Evolutionary conservation across 2,797 vertebrate genomes (phyloP).

Genomic region (Chromobotia macracanthus): DNA sequence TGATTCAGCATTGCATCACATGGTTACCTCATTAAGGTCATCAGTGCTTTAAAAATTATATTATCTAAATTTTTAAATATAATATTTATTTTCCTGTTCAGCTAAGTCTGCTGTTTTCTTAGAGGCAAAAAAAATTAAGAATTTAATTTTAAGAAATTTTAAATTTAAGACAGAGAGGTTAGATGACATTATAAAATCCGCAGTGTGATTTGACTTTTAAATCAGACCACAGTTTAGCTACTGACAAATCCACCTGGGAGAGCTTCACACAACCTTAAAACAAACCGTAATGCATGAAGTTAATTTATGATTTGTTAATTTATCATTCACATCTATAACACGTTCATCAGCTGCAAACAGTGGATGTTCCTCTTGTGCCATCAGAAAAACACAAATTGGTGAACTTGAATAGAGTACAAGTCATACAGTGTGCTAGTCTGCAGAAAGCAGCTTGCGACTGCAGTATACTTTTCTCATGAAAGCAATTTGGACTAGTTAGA

Average conservation of each 20-base stretch:
- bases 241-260: constrained; percentile 17
- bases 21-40: too few relatives aligned
- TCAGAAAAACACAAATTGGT: constrained; percentile 38
- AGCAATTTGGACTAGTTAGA: constrained; percentile 4
- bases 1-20: constrained; percentile 9
- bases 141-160: too few relatives aligned
- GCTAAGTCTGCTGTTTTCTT: too few relatives aligned
- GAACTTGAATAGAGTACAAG: not conserved
- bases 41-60: too few relatives aligned
- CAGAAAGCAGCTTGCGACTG: constrained; percentile 4
- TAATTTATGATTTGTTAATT: constrained; percentile 27
- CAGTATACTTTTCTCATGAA: constrained; percentile 8
- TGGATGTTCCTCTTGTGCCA: constrained; percentile 6
- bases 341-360: constrained; percentile 16
- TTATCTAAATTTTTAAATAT: too few relatives aligned
- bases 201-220: constrained; percentile 11
- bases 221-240: constrained; percentile 23
- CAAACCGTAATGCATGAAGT: constrained; percentile 3
- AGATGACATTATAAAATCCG: too few relatives aligned
- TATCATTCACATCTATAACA: constrained; percentile 28
- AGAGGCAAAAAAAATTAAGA: too few relatives aligned
- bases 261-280: not conserved
- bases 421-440: not conserved
- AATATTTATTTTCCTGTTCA: too few relatives aligned
- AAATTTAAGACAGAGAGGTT: too few relatives aligned